Conservation (phyloP, 2,888 invertebrate species). For the Nysson spinosus region DNA sequence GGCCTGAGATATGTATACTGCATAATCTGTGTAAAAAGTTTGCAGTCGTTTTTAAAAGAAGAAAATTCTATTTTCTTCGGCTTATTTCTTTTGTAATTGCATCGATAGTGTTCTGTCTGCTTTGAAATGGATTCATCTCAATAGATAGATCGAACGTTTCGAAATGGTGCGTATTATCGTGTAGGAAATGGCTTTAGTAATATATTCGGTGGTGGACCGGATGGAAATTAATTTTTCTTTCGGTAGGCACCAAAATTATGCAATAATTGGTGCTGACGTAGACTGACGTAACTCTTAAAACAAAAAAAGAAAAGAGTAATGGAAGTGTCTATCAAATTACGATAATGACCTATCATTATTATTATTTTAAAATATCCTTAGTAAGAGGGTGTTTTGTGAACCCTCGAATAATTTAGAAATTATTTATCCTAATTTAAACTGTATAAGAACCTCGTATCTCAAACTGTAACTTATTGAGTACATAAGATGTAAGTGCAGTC, state of each 20-base stretch:
- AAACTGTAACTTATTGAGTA: constrained; percentile 51
- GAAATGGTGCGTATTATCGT: no score
- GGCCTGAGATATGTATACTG: constrained; percentile 24
- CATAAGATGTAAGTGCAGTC: constrained; percentile 56
- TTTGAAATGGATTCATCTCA: no score
- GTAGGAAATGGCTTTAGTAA: no score
- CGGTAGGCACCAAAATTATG: no score
- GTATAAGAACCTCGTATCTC: constrained; percentile 52
- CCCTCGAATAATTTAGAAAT: constrained; percentile 47
- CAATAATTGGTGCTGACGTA: no score
- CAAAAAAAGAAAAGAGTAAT: no score
- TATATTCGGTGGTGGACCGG: no score
- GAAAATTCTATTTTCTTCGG: constrained; percentile 14
- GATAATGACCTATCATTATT: constrained; percentile 20
- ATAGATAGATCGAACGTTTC: no score
- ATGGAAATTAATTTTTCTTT: no score
- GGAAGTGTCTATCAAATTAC: constrained; percentile 50
- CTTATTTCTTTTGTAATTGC: constrained; percentile 28
- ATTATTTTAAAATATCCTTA: constrained; percentile 38
- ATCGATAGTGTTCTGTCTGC: constrained; percentile 22
- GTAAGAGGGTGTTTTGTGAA: constrained; percentile 36
- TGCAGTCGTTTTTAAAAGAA: constrained; percentile 20
- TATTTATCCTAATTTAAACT: constrained; percentile 61
- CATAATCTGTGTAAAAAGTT: constrained; percentile 37
- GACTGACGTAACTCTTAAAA: no score